Evolutionary conservation across 92 coral and sea anemone genomes (phyloP).

Genomic region (Epizoanthus illoricatus): DNA sequence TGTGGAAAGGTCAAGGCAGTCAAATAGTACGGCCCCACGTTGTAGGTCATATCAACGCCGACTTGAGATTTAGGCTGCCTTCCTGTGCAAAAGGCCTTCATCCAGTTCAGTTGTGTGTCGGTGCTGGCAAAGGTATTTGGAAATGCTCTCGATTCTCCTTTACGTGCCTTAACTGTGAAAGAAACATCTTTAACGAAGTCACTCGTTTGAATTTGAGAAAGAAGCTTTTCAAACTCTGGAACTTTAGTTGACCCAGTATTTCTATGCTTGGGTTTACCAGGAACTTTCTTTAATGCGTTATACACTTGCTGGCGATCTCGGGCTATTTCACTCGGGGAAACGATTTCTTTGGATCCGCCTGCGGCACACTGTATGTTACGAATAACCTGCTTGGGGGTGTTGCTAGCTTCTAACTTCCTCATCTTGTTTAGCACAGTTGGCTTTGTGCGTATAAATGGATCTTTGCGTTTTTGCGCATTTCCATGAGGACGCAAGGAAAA

Average conservation of each 20-base stretch:
- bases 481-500: slow-evolving; percentile 38
- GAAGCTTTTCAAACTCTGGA: slow-evolving; percentile 64
- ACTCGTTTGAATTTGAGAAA: slow-evolving; percentile 40
- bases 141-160: slow-evolving; percentile 19
- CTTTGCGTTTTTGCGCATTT: slow-evolving; percentile 21
- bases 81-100: slow-evolving; percentile 49
- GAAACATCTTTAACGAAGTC: slow-evolving; percentile 27
- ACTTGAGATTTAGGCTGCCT: slow-evolving; percentile 33
- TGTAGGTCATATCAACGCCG: slow-evolving; percentile 58
- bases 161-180: slow-evolving; percentile 15
- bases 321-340: slow-evolving; percentile 59
- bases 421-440: slow-evolving; percentile 58
- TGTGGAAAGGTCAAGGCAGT: slow-evolving; percentile 51
- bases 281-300: slow-evolving; percentile 45
- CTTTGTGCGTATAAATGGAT: slow-evolving; percentile 58
- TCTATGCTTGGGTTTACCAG: slow-evolving; percentile 49
- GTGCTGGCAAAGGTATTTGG: slow-evolving; percentile 53
- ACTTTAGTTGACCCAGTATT: slow-evolving; percentile 56
- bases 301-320: slow-evolving; percentile 67
- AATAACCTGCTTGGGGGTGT: slow-evolving; percentile 55
- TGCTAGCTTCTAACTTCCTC: slow-evolving; percentile 41
- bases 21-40: slow-evolving; percentile 50
- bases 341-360: slow-evolving; percentile 45
- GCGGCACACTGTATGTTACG: slow-evolving; percentile 45
- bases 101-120: slow-evolving; percentile 50